Conservation (phyloP, 2,888 invertebrate species). For the Deroplatys truncata region DNA sequence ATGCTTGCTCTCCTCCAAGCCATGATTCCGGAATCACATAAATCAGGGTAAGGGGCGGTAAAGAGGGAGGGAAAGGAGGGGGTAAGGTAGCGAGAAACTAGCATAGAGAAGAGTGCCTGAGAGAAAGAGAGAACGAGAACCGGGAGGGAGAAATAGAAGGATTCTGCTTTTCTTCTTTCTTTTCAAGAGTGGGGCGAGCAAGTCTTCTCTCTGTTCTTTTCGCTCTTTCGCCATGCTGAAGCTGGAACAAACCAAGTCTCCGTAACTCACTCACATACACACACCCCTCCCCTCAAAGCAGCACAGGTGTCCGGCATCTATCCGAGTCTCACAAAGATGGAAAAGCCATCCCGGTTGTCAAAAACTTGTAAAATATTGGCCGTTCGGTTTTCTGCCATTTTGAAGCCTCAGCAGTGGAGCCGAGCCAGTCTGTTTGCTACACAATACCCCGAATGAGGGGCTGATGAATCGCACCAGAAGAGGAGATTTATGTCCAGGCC, state of each 20-base stretch:
- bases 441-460: conserved; percentile 37
- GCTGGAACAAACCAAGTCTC: conserved; percentile 15
- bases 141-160: conserved; percentile 15
- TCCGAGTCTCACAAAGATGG: conserved; percentile 45
- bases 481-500: conserved; percentile 48
- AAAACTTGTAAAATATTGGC: conserved; percentile 66
- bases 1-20: conserved; percentile 44
- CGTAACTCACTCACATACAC: conserved; percentile 23
- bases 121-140: conserved; percentile 3
- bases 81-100: conserved; percentile 31
- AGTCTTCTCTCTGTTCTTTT: not conserved
- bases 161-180: conserved; percentile 19
- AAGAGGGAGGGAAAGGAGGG: conserved; percentile 36
- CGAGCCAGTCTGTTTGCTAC: conserved; percentile 24
- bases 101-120: conserved; percentile 14
- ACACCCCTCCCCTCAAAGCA: conserved; percentile 2
- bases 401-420: conserved; percentile 29
- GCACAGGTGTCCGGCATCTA: conserved; percentile 41
- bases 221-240: not conserved
- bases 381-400: conserved; percentile 45
- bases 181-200: not conserved
- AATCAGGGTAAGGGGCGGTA: conserved; percentile 47
- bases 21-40: conserved; percentile 60
- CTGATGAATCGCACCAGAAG: conserved; percentile 48
- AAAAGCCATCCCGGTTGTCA: conserved; percentile 62